These are phyloP conservation scores for Drosophila cardini DNA, from an alignment of 1,140 invertebrate species.

Conservation along the genomic window DNA sequence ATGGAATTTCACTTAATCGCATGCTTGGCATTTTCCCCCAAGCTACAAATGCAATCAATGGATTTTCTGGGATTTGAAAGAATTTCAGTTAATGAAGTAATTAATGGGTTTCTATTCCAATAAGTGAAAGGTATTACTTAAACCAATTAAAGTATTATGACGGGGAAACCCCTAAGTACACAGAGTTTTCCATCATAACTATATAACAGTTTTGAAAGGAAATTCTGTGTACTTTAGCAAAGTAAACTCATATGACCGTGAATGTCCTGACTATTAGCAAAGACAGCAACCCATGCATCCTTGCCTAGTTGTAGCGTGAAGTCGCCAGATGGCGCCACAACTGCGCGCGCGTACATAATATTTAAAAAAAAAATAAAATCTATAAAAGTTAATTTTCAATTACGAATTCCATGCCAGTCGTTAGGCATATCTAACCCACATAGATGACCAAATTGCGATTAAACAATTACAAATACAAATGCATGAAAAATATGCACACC, in stretches of 20 bases:
- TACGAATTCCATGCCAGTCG: slow-evolving; percentile 65
- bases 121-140: neutral
- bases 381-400: slow-evolving; percentile 60
- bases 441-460: slow-evolving; percentile 66
- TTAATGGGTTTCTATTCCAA: slow-evolving; percentile 3
- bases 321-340: slow-evolving; percentile 55
- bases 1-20: slow-evolving; percentile 51
- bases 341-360: neutral
- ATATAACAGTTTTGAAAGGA: neutral
- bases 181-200: neutral
- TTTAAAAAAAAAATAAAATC: slow-evolving; percentile 6
- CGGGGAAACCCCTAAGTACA: neutral
- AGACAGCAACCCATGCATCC: slow-evolving; percentile 44
- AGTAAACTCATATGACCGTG: neutral
- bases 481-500: slow-evolving; percentile 20
- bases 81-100: neutral
- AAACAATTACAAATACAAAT: slow-evolving; percentile 58
- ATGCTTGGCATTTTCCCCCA: slow-evolving; percentile 58
- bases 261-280: slow-evolving; percentile 36
- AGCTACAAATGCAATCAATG: slow-evolving; percentile 27
- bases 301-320: neutral
- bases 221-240: neutral
- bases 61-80: slow-evolving; percentile 15
- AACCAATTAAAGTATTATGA: neutral
- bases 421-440: slow-evolving; percentile 65